A percentile compares a stretch with the other conserved stretches of the same genome.
These are phyloP conservation scores for Trichoplusia ni DNA, from an alignment of 1,140 invertebrate species.

Conservation along the genomic window DNA sequence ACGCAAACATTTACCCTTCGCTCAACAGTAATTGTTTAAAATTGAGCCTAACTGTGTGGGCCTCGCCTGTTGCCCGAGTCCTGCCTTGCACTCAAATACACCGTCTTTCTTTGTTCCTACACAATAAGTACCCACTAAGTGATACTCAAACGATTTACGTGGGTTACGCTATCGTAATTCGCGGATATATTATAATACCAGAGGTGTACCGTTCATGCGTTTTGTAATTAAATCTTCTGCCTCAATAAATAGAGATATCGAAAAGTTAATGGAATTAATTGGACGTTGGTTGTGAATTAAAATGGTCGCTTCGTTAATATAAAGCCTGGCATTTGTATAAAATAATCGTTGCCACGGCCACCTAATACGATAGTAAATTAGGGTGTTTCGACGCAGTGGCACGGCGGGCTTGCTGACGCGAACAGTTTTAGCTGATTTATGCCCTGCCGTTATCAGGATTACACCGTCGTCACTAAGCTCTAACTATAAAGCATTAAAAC, in stretches of 20 bases:
- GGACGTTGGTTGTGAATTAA: conserved; percentile 56
- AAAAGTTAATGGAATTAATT: conserved; percentile 55
- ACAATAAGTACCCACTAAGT: conserved; percentile 56
- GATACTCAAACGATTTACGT: conserved; percentile 34
- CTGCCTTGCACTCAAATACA: conserved; percentile 43
- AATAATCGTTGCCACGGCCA: conserved; percentile 50
- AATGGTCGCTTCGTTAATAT: conserved; percentile 52
- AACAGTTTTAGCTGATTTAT: conserved; percentile 50
- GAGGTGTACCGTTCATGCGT: conserved; percentile 14
- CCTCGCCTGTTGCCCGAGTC: conserved; percentile 63
- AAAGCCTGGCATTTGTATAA: conserved; percentile 58
- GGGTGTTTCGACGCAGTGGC: conserved; percentile 53
- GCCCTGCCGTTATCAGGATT: conserved; percentile 48
- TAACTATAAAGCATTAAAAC: conserved; percentile 37
- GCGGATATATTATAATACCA: conserved; percentile 3
- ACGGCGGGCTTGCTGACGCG: conserved; percentile 41
- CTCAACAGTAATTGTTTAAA: conserved; percentile 79
- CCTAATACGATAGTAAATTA: conserved; percentile 68
- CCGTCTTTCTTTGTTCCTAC: conserved; percentile 59
- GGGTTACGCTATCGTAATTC: conserved; percentile 16
- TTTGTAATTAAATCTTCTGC: conserved; percentile 38
- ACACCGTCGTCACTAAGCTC: conserved; percentile 50
- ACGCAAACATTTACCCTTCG: conserved; percentile 78
- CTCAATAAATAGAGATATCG: conserved; percentile 42
- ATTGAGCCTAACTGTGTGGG: conserved; percentile 79